Base-by-base conservation (phyloP, 2,113 vertebrate genomes). In the Saccopteryx leptura region DNA sequence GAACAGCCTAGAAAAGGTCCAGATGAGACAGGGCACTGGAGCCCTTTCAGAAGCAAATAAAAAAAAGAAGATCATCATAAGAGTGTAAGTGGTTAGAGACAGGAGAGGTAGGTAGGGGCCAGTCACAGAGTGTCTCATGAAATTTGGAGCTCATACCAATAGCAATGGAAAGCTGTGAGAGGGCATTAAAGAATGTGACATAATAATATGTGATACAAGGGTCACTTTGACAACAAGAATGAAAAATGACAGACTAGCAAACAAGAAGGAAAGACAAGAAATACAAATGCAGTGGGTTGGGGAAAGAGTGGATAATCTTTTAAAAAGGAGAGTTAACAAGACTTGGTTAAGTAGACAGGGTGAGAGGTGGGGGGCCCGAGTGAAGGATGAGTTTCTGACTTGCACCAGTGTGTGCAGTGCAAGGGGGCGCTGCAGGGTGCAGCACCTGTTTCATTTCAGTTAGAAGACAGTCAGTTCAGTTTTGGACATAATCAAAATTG, bases 241-340 rank as follows among this genome's bases (percentile, higher is more conserved):
- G 54, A 83, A 71, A 93, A 9, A 56, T 18, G 24, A 31, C 7
- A 80, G 21, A 78, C 5, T 39, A 39, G 18, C 39, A 83, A 90
- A 90, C 2, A 33, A 88, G 56, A 46, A 90, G 71, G 88, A 90
- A 60, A 82, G 74, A 75, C 52, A 85, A 82, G 69, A 76, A 28
- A 28, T 10, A 17, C 68, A 61, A 74, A 66, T 14, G 39, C 4
- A n/a, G 86, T 26, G 18, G 18, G 3, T 10, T 54, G 69, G 69
- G 8, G 11, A 65, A 82, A 71, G 31, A 80, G 28, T 24, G 18
- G 21, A 26, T 58, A 13, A 78, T 96, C 82, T 80, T 81, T 79
- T 28, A 88, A 52, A 28, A 91, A 74, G 28, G 0, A 82, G 61
- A 81, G 21, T 31, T 87, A 31, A 86, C 52, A 83, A 90, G 60